Conservation (phyloP, 2,113 vertebrate genomes). For the Camelus bactrianus region DNA sequence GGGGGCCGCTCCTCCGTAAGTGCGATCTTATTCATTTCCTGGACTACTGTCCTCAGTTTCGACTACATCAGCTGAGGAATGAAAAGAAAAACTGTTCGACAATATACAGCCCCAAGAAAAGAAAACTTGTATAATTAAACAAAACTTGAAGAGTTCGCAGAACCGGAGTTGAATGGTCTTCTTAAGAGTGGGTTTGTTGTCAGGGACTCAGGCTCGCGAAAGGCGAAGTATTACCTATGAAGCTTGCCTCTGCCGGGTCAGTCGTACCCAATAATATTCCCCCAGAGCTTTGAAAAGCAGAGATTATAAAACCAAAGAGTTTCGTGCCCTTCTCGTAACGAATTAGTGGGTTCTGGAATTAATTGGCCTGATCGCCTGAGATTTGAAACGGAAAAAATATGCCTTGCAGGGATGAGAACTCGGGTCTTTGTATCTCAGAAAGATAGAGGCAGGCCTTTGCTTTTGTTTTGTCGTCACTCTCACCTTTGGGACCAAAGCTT, state of each 20-base stretch:
- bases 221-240: background rate
- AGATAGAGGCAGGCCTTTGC: background rate
- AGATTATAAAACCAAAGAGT: background rate
- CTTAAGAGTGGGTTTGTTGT: background rate
- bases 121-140: background rate
- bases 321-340: background rate
- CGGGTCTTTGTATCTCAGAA: background rate
- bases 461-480: background rate
- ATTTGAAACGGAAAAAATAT: background rate
- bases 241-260: background rate
- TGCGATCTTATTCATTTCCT: background rate
- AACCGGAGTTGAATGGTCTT: background rate
- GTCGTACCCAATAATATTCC: background rate
- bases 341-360: background rate
- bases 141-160: slow-evolving; percentile 43
- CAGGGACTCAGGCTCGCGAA: background rate
- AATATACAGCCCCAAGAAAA: background rate
- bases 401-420: background rate
- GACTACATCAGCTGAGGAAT: background rate
- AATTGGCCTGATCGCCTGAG: background rate
- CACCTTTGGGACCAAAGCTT: background rate
- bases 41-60: background rate
- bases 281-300: background rate
- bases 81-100: background rate
- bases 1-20: fast-evolving